Percentiles rank a stretch among this genome's conserved stretches.
phyloP scores from a whole-genome alignment of 1,140 invertebrate genomes.

The Radopholus similis region DNA sequence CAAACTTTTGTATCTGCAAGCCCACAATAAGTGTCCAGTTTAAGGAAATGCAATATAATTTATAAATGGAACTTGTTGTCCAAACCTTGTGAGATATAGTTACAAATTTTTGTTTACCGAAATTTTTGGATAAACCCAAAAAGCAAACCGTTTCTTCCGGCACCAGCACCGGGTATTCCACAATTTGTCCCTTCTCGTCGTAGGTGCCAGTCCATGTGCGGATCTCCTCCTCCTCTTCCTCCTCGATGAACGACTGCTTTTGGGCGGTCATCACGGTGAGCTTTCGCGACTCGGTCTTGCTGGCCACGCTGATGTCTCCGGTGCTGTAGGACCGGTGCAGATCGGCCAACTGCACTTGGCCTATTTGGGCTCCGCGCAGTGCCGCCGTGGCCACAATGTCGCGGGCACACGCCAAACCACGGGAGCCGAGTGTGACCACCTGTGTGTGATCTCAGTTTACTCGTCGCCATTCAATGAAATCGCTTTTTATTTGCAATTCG shows the following conservation, averaged over 20 bases:
- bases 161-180: constrained; percentile 16
- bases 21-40: background rate
- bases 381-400: constrained; percentile 42
- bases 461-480: too few species aligned
- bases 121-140: background rate
- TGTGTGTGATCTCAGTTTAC: too few species aligned
- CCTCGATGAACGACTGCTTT: constrained; percentile 18
- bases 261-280: background rate
- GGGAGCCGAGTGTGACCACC: constrained; percentile 38
- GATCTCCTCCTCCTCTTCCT: constrained; percentile 24
- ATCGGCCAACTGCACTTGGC: constrained; percentile 33
- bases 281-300: constrained; percentile 17
- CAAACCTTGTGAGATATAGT: too few species aligned
- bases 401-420: constrained; percentile 30
- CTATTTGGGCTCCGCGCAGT: constrained; percentile 17
- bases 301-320: constrained; percentile 16
- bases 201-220: constrained; percentile 37
- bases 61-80: too few species aligned
- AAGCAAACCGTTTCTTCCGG: background rate
- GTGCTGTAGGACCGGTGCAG: constrained; percentile 31
- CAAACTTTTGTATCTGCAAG: background rate
- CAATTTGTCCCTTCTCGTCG: constrained; percentile 20
- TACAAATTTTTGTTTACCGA: background rate
- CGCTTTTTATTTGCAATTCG: too few species aligned
- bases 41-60: too few species aligned